phyloP scores from a whole-genome alignment of 2,888 invertebrate genomes.

The Tetramorium bicarinatum region DNA sequence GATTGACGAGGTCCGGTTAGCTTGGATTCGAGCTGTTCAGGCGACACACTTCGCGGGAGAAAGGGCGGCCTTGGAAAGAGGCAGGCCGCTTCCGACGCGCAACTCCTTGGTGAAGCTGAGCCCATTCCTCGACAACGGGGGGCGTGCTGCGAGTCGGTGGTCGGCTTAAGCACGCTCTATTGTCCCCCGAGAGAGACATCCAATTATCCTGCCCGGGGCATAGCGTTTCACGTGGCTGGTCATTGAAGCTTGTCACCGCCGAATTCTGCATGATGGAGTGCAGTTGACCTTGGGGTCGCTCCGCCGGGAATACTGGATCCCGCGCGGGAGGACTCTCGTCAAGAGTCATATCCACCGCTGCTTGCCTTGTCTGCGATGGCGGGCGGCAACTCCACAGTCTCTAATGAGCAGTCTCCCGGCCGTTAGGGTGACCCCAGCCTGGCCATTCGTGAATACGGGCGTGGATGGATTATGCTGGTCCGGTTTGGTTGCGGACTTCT shows the following conservation, averaged over 20 bases:
- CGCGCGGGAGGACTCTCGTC: fast-evolving
- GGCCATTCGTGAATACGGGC: conserved; percentile 19
- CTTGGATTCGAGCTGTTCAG: no score
- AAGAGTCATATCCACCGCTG: neutral
- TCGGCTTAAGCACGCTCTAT: fast-evolving
- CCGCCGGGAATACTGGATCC: neutral
- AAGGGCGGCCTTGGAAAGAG: no score
- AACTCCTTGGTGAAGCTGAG: neutral
- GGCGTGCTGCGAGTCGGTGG: neutral
- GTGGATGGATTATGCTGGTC: conserved; percentile 53
- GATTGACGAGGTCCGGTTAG: no score
- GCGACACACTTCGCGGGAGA: fast-evolving
- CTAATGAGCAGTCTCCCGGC: neutral
- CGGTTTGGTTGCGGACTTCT: neutral
- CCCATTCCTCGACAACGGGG: neutral
- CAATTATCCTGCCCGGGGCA: neutral
- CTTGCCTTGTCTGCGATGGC: neutral
- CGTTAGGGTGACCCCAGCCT: neutral
- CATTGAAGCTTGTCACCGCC: neutral
- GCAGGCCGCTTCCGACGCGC: neutral
- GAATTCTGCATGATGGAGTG: neutral
- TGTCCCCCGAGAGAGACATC: neutral
- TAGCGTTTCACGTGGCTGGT: neutral
- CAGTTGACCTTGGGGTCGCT: neutral
- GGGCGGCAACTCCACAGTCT: neutral